A percentile compares a stretch with the other conserved stretches of the same genome.
These are phyloP conservation scores for Calephelis perditalis DNA, from an alignment of 2,888 invertebrate genomes.

Conservation along the genomic window DNA sequence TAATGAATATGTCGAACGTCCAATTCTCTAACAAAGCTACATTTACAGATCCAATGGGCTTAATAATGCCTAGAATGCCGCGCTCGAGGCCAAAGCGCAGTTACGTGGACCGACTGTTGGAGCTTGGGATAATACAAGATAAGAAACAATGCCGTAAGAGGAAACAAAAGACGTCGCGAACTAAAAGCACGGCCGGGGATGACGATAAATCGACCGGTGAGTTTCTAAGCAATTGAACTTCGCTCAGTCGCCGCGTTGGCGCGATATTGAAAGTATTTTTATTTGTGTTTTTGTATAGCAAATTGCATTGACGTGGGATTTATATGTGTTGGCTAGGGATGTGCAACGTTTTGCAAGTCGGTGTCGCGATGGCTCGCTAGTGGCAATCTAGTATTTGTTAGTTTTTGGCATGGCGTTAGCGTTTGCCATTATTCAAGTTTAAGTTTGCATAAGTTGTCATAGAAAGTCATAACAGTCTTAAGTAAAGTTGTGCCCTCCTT, in stretches of 20 bases:
- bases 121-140: constrained; percentile 86
- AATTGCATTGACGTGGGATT: neutral
- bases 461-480: too few relatives aligned
- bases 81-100: constrained; percentile 84
- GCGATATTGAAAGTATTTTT: neutral
- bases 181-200: constrained; percentile 42
- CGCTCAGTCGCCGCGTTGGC: constrained; percentile 1
- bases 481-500: too few relatives aligned
- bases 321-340: constrained; percentile 3
- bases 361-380: too few relatives aligned
- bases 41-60: constrained; percentile 81
- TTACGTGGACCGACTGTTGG: constrained; percentile 88
- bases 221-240: constrained; percentile 37
- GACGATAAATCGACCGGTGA: constrained; percentile 56
- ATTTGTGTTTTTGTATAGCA: neutral
- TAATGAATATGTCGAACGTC: too few relatives aligned
- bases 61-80: constrained; percentile 82
- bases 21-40: neutral
- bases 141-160: constrained; percentile 86
- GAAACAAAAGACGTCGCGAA: constrained; percentile 50
- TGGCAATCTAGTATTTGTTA: too few relatives aligned
- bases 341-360: too few relatives aligned
- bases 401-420: too few relatives aligned
- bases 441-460: too few relatives aligned
- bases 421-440: too few relatives aligned